Evolutionary conservation across 2,113 vertebrate genomes (phyloP).

Genomic region (Glaucidium brasilianum): DNA sequence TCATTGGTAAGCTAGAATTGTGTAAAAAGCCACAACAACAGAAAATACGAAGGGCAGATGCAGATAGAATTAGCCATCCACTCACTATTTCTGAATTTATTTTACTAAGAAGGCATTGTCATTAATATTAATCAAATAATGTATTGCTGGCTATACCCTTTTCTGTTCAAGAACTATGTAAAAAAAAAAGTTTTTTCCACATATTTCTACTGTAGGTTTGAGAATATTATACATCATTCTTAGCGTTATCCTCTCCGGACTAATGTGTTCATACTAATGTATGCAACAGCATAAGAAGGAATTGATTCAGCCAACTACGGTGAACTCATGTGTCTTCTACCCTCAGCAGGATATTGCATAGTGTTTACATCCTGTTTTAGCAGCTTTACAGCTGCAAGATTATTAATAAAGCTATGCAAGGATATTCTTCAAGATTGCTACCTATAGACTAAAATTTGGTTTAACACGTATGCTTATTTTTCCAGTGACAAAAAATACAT

Average conservation of each 20-base stretch:
- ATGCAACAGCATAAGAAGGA: neutral
- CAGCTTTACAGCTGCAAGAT: neutral
- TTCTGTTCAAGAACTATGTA: slow-evolving; percentile 17
- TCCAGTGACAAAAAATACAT: neutral
- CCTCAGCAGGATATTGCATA: neutral
- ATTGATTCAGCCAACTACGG: neutral
- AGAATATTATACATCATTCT: slow-evolving; percentile 30
- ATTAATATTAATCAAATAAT: neutral
- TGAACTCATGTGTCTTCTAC: neutral
- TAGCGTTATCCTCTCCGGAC: neutral
- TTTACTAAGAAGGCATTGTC: neutral
- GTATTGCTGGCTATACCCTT: neutral
- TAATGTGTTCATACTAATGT: neutral
- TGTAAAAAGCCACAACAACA: neutral
- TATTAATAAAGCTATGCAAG: neutral
- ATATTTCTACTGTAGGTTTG: neutral
- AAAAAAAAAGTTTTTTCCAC: neutral
- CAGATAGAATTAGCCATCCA: neutral
- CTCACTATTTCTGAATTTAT: neutral
- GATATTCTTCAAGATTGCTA: neutral
- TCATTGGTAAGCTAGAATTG: neutral
- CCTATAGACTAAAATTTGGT: neutral
- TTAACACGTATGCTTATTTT: neutral
- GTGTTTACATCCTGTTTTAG: neutral
- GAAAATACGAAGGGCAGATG: neutral